Evolutionary conservation across 2,113 vertebrate genomes (phyloP), one percentile per base, ranked within the genome.

Genomic region (Dendrocopos noguchii): DNA sequence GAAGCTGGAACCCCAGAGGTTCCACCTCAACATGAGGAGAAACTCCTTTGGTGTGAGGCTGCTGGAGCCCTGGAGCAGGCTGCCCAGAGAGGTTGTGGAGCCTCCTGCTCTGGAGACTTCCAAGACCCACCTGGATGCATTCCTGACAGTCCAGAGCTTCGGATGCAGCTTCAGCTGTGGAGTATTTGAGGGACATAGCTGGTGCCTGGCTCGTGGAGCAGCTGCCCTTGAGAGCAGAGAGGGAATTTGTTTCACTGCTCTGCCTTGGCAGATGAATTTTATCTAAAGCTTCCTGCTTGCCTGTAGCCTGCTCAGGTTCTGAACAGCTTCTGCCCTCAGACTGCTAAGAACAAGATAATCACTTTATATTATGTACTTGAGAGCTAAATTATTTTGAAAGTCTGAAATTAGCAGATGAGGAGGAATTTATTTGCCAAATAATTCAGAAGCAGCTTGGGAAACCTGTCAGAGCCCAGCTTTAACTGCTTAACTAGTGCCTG

Each of bases 391-490:
- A 95, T 94, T 91, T 95, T 95, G 88, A 95, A 93, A 94, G 84
- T 93, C 94, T 91, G 90, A 96, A 95, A 96, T 96, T 95, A 95
- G 84, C 91, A 95, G 84, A 92, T 91, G 87, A 95, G 90, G 90
- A 93, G 91, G 90, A 91, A 95, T 95, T 95, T 97, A 95, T 95
- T 96, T 91, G 92, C 91, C 86, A 94, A 79, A 92, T 94, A 91
- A 52, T 94, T 94, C 87, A 75, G 84, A 95, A 95, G 95, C 90
- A 87, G 72, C 95, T 94, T 96, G 90, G 88, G 72, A 95, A 96
- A 81, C 88, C 83, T 94, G 93, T 95, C 91, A 96, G 79, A 94
- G 75, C 78, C 64, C 71, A 87, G 84, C 90, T 93, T 87, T 85
- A 90, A 90, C 88, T 88, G 66, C 90, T 88, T 94, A 94, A 84